Evolutionary conservation across 2,888 invertebrate species (phyloP).

Genomic region (Galerucella pusilla): DNA sequence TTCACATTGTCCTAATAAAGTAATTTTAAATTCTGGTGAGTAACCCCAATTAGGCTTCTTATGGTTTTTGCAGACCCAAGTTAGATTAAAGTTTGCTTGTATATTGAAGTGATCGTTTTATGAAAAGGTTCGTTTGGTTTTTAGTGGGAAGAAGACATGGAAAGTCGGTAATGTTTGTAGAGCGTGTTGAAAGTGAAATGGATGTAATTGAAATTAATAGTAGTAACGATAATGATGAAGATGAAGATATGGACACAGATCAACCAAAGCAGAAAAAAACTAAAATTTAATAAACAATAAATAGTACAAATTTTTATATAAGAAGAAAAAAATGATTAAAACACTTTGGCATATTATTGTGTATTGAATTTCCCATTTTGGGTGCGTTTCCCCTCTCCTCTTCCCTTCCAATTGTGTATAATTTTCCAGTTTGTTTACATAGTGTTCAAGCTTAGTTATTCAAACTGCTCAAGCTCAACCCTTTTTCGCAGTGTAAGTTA

Average conservation of each 20-base stretch:
- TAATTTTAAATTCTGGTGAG: conserved; percentile 75
- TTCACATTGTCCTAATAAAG: conserved; percentile 68
- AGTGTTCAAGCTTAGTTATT: too few species aligned
- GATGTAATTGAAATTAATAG: conserved; percentile 28
- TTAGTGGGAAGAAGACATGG: conserved; percentile 67
- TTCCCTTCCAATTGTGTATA: too few species aligned
- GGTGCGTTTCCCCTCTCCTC: too few species aligned
- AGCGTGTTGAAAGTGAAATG: conserved; percentile 59
- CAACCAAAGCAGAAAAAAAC: conserved; percentile 56
- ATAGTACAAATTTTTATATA: neutral
- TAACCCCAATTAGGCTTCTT: neutral
- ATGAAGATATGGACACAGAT: conserved; percentile 53
- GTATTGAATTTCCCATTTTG: neutral
- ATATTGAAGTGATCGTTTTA: too few species aligned
- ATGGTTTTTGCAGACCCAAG: too few species aligned
- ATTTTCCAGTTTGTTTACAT: too few species aligned
- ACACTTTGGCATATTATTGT: neutral
- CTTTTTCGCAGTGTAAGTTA: too few species aligned
- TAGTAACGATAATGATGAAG: conserved; percentile 1
- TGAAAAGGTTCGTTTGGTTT: conserved; percentile 22
- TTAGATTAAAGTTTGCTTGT: too few species aligned
- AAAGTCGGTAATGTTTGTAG: conserved; percentile 68
- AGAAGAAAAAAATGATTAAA: neutral
- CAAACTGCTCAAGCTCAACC: too few species aligned
- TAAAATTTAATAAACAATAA: conserved; percentile 25